These are phyloP conservation scores for Heterohyrax brucei DNA, from an alignment of 2,797 vertebrate species.

Conservation along the genomic window DNA sequence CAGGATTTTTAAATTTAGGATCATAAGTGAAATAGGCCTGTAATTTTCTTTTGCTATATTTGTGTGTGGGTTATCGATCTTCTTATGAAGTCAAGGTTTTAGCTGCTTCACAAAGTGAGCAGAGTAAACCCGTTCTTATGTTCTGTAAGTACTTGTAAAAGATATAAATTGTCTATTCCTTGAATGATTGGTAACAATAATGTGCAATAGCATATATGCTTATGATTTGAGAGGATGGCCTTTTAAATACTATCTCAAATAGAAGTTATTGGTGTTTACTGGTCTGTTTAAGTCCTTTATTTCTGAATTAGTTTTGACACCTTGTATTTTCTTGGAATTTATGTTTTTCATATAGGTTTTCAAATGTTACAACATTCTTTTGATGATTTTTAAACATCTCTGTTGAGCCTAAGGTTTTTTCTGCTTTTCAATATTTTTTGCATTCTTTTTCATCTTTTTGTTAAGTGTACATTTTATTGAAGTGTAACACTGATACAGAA, in stretches of 20 bases:
- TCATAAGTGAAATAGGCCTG: background rate
- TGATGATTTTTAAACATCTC: background rate
- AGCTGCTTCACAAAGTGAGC: background rate
- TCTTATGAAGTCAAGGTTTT: background rate
- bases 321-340: conserved; percentile 10
- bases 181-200: background rate
- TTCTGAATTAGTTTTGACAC: background rate
- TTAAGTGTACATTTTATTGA: background rate
- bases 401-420: background rate
- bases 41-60: background rate
- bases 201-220: background rate
- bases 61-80: background rate
- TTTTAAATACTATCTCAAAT: background rate
- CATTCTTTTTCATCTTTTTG: conserved; percentile 6
- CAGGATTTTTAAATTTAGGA: background rate
- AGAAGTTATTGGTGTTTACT: background rate
- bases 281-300: background rate
- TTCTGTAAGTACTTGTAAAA: background rate
- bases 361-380: conserved; percentile 16
- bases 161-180: no score
- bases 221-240: background rate
- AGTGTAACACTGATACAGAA: no score
- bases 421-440: background rate
- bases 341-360: background rate
- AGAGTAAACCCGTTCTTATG: background rate